Evolutionary conservation across 2,797 vertebrate species (phyloP), one percentile per base, ranked within the genome.

Genomic region (Rousettus madagascariensis): DNA sequence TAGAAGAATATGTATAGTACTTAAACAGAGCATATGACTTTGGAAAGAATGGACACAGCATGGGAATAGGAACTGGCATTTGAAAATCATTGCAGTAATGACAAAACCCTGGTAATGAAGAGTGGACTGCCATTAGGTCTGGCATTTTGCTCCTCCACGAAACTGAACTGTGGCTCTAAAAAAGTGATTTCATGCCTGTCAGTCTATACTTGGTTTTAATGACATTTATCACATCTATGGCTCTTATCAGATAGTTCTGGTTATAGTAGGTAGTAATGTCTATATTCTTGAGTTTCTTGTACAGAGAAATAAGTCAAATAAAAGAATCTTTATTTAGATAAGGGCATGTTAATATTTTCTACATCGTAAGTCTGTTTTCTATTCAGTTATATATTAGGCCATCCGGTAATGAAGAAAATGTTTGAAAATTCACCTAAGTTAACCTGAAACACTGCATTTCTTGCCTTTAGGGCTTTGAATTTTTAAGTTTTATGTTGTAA

Each of bases 401-500:
- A 89, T 49, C 63, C 57, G 51, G 53, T 57, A 94, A 80, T 17
- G 4, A 75, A 89, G 66, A 93, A 86, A 72, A 77, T 38, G 4
- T 94, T 49, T 96, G 46, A 74, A 97, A 96, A 28, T 55, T 30
- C 2, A 57, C 26, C 7, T 22, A 77, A 17, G 22, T 89, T 75
- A 91, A 41, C 36, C 30, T 38, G 65, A 82, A 75, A 82, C 71
- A 28, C 66, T 94, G 74, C 30, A 61, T 38, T 95, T 82, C 78
- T 66, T 95, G 88, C 90, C 61, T 85, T 93, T 68, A 38, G 49
- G 63, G 68, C 65, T 95, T 93, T 61, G 59, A 49, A 66, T 75
- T 79, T 92, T 95, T 83, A 69, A 92, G 69, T 91, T 69, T 78
- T 61, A 30, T 69, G 24, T 86, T 53, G 30, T 53, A 68, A 65